These are phyloP conservation scores for Drosophila pandora DNA, from an alignment of 1,140 invertebrate genomes.

Conservation along the genomic window DNA sequence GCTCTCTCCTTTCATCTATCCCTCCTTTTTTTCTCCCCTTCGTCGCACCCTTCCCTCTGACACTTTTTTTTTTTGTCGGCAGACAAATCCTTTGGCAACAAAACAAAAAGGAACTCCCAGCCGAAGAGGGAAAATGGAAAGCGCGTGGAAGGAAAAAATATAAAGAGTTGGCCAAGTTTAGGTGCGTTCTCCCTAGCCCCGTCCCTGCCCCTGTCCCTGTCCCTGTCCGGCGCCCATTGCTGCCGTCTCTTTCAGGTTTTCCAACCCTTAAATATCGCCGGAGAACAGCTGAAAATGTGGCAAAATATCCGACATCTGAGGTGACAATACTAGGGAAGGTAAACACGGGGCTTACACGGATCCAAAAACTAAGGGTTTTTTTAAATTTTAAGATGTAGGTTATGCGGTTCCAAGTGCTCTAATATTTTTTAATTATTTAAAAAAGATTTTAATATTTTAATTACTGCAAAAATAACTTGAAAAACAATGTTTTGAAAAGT, in stretches of 20 bases:
- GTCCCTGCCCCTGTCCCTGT: too few relatives aligned
- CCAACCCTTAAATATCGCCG: constrained; percentile 50
- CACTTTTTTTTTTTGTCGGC: constrained; percentile 14
- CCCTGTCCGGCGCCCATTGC: background rate
- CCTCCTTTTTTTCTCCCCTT: background rate
- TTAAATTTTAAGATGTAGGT: background rate
- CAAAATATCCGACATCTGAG: constrained; percentile 32
- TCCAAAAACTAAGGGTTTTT: background rate
- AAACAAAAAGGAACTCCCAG: constrained; percentile 12
- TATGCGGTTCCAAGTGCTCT: too few relatives aligned
- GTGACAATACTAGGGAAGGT: constrained; percentile 47
- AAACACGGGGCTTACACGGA: background rate
- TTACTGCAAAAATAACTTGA: too few relatives aligned
- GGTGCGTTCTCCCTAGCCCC: constrained; percentile 24
- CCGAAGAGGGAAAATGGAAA: constrained; percentile 37
- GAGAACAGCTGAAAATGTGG: constrained; percentile 61
- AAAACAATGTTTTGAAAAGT: too few relatives aligned
- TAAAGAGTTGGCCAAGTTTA: constrained; percentile 60
- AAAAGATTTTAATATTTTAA: too few relatives aligned
- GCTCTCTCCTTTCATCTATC: background rate
- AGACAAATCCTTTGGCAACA: constrained; percentile 48
- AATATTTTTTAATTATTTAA: too few relatives aligned
- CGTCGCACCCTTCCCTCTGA: background rate
- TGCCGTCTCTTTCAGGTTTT: constrained; percentile 22
- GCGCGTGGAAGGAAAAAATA: constrained; percentile 29